Evolutionary conservation across 2,888 invertebrate genomes (phyloP).

Genomic region (Bugulina stolonifera): DNA sequence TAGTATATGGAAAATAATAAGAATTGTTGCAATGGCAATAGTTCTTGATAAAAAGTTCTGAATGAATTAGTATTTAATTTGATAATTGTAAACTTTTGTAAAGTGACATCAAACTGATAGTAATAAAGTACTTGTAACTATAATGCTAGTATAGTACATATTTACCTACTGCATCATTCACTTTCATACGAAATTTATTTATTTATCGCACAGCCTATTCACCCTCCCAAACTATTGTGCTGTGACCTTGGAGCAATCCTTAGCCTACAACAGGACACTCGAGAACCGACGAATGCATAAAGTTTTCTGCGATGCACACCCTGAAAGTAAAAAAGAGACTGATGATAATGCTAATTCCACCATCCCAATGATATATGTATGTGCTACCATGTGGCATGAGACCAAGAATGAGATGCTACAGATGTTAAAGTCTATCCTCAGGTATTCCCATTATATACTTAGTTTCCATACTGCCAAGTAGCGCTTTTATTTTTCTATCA

Average conservation of each 20-base stretch:
- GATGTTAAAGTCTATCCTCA: slow-evolving; percentile 29
- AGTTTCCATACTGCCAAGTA: too few species aligned
- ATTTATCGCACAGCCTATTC: slow-evolving; percentile 59
- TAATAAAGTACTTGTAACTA: too few species aligned
- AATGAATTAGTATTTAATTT: too few species aligned
- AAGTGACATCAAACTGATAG: too few species aligned
- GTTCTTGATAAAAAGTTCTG: too few species aligned
- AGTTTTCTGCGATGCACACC: neutral
- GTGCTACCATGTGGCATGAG: slow-evolving; percentile 31
- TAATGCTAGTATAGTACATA: too few species aligned
- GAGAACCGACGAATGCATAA: slow-evolving; percentile 64
- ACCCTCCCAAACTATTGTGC: slow-evolving; percentile 86
- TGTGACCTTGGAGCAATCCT: slow-evolving; percentile 82
- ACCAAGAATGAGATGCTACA: slow-evolving; percentile 30
- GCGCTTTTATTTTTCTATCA: too few species aligned
- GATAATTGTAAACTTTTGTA: too few species aligned
- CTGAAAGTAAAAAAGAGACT: neutral
- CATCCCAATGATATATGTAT: slow-evolving; percentile 31
- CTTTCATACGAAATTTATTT: too few species aligned
- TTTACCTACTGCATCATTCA: too few species aligned
- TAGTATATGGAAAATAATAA: too few species aligned
- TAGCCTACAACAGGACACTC: slow-evolving; percentile 78
- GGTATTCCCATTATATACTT: slow-evolving; percentile 32
- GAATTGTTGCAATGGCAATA: too few species aligned
- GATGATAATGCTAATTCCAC: neutral